Percentiles rank a stretch among this genome's conserved stretches.
phyloP scores from a whole-genome alignment of 2,113 vertebrate genomes.

The Xenus cinereus region DNA sequence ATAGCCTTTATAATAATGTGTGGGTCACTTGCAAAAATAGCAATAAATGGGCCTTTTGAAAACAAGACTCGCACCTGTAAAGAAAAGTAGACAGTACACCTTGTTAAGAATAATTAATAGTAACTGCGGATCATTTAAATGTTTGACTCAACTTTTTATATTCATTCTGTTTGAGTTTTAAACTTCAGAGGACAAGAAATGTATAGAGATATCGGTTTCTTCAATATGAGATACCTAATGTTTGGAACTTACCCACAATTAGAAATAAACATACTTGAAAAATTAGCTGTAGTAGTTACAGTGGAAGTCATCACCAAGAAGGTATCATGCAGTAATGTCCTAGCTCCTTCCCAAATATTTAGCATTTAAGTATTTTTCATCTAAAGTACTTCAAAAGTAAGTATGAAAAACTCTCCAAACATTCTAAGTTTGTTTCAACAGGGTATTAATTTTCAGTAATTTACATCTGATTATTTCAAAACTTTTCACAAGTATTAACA shows the following conservation, averaged over 20 bases:
- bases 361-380: not conserved
- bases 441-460: not conserved
- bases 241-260: not conserved
- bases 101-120: not conserved
- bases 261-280: not conserved
- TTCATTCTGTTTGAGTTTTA: not conserved
- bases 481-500: not conserved
- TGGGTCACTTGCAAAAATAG: conserved; percentile 97
- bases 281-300: not conserved
- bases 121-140: not conserved
- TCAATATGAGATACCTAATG: not conserved
- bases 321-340: not conserved
- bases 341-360: not conserved
- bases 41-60: conserved; percentile 97
- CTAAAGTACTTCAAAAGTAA: not conserved
- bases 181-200: not conserved
- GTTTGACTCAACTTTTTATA: not conserved
- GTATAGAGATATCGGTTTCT: not conserved
- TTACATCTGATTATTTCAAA: not conserved
- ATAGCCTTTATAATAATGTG: conserved; percentile 99
- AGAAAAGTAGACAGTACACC: not conserved
- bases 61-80: conserved; percentile 92
- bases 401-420: not conserved
- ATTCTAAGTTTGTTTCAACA: not conserved
- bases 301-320: not conserved